Conservation (phyloP, 2,797 vertebrate species). For the Alcedo atthis region DNA sequence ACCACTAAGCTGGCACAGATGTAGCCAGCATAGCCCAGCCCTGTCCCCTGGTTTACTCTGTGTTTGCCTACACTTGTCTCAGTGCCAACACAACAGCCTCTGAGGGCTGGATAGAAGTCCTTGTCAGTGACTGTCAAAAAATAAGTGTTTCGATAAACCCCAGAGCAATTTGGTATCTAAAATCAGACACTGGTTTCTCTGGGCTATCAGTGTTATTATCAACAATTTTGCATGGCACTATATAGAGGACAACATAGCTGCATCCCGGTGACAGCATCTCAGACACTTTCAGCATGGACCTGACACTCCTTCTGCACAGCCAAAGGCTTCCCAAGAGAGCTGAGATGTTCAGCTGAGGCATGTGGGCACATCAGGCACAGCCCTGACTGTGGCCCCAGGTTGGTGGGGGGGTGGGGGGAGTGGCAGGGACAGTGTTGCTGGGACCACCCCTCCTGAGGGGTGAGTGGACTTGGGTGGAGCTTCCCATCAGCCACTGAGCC, state of each 20-base stretch:
- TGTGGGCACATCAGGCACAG: accelerated
- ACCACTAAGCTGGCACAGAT: background rate
- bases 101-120: background rate
- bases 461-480: background rate
- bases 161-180: background rate
- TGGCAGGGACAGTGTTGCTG: background rate
- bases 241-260: background rate
- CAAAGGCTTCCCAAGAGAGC: background rate
- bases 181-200: background rate
- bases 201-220: background rate
- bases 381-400: background rate
- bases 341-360: background rate
- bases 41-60: background rate
- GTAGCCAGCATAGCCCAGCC: background rate
- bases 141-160: background rate
- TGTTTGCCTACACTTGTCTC: background rate
- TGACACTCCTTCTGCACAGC: background rate
- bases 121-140: background rate
- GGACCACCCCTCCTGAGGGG: background rate
- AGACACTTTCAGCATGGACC: background rate
- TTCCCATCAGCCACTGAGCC: background rate
- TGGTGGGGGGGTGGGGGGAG: background rate
- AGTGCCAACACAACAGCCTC: background rate
- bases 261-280: background rate
- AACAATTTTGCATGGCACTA: accelerated